A percentile compares a stretch with the other conserved stretches of the same genome.
phyloP scores from a whole-genome alignment of 2,797 vertebrate species.

The Pampus argenteus region DNA sequence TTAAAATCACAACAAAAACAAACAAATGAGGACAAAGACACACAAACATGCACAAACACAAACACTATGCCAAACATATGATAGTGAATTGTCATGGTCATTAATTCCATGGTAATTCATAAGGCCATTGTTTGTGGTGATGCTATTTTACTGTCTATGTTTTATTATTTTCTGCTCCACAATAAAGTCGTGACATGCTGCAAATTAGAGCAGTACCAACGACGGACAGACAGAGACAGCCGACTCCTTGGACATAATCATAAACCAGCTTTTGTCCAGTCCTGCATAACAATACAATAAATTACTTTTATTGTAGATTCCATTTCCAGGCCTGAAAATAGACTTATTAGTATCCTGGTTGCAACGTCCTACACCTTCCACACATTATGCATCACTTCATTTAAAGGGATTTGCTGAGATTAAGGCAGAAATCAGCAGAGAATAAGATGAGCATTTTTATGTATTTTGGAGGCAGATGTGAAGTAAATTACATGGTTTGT shows the following conservation, averaged over 20 bases:
- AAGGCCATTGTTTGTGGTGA: background rate
- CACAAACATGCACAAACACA: too few relatives aligned
- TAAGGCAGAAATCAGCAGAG: slow-evolving; percentile 30
- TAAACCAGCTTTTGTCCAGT: slow-evolving; percentile 1
- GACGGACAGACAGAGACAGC: background rate
- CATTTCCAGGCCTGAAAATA: background rate
- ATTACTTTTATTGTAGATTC: background rate
- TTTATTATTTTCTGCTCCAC: background rate
- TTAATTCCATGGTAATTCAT: background rate
- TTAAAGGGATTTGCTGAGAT: slow-evolving; percentile 67
- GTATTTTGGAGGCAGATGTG: slow-evolving; percentile 53
- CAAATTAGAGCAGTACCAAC: background rate
- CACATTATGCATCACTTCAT: slow-evolving; percentile 38
- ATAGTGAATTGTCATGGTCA: background rate
- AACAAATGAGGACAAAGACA: too few relatives aligned
- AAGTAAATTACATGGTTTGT: slow-evolving; percentile 52
- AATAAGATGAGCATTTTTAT: slow-evolving; percentile 43
- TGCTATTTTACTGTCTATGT: background rate
- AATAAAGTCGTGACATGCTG: background rate
- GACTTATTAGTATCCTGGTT: background rate
- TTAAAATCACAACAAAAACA: too few relatives aligned
- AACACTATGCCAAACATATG: too few relatives aligned
- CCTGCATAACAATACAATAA: background rate
- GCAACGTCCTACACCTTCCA: slow-evolving; percentile 4
- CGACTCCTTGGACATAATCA: background rate